Evolutionary conservation across 2,797 vertebrate genomes (phyloP), one percentile per base, ranked within the genome.

Genomic region (Clarias fuscus): DNA sequence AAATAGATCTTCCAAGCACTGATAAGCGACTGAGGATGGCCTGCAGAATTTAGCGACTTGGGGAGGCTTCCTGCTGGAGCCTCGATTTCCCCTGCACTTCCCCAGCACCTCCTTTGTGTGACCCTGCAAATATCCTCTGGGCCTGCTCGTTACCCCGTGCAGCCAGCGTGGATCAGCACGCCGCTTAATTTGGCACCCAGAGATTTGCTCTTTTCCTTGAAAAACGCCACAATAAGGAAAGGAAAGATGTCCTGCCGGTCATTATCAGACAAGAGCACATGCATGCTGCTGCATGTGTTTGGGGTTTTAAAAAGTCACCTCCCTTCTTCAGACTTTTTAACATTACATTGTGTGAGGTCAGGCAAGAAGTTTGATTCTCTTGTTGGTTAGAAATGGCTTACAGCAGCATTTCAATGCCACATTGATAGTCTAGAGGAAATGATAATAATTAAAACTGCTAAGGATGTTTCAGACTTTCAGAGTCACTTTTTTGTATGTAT

Each of bases 101-200:
- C 90, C 90, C 89, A 92, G 91, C 90, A 94, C 91, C 92, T 95
- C 92, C 93, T 94, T 94, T 92, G 94, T 94, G 93, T 94, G 93
- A 95, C 93, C 95, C 94, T 93, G 93, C 93, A 96, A 95, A 96
- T 95, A 95, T 95, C 95, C 95, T 94, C 94, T 94, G 93, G 95
- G 94, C 93, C 92, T 94, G 93, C 95, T 94, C 94, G 96, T 96
- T 95, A 95, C 93, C 92, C 91, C 86, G 88, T 84, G 88, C 90
- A 93, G 91, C 91, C 92, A 92, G 92, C 89, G 92, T 92, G 92
- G 91, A 93, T 92, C 89, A 92, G 90, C 92, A 93, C 93, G 92
- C 91, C 85, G 92, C 93, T 93, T 95, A 94, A 95, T 95, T 95
- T 94, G 93, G 91, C 93, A 92, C 91, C 89, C 90, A 91, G 92